Conservation (phyloP, 2,888 invertebrate genomes). For the Apoderus coryli region DNA sequence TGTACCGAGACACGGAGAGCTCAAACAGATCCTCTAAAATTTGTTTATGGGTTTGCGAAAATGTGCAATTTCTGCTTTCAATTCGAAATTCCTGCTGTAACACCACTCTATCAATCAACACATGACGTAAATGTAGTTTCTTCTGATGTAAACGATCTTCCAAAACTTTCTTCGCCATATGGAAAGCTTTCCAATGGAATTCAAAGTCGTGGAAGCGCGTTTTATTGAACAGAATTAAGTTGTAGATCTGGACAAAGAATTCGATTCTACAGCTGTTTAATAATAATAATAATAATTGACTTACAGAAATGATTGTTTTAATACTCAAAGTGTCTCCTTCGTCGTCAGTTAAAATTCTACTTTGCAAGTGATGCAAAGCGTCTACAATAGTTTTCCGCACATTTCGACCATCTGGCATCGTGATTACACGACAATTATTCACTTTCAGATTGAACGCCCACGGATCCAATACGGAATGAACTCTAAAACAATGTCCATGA, state of each 20-base stretch:
- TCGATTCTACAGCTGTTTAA: slow-evolving; percentile 2
- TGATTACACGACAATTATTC: slow-evolving; percentile 28
- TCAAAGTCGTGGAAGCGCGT: slow-evolving; percentile 43
- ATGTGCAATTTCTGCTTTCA: slow-evolving; percentile 31
- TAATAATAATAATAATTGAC: slow-evolving; percentile 13
- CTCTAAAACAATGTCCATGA: slow-evolving; percentile 30
- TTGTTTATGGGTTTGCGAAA: slow-evolving; percentile 45
- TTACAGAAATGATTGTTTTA: slow-evolving; percentile 29
- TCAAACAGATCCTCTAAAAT: slow-evolving; percentile 47
- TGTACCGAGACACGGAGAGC: slow-evolving; percentile 51
- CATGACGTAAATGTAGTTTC: slow-evolving; percentile 43
- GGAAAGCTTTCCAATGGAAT: slow-evolving; percentile 49
- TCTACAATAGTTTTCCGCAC: slow-evolving; percentile 47
- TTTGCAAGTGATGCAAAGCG: slow-evolving; percentile 46
- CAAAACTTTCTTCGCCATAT: slow-evolving; percentile 43
- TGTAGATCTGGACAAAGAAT: slow-evolving; percentile 48
- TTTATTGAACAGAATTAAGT: slow-evolving; percentile 41
- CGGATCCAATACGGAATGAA: slow-evolving; percentile 41
- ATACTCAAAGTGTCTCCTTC: slow-evolving; percentile 73
- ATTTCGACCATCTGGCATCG: slow-evolving; percentile 53
- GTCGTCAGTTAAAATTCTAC: slow-evolving; percentile 45
- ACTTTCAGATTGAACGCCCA: slow-evolving; percentile 37
- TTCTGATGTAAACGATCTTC: slow-evolving; percentile 49
- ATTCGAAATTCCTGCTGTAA: slow-evolving; percentile 48
- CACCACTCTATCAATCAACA: slow-evolving; percentile 49